Evolutionary conservation across 2,888 invertebrate genomes (phyloP).

Genomic region (Tenthredo mesomela): DNA sequence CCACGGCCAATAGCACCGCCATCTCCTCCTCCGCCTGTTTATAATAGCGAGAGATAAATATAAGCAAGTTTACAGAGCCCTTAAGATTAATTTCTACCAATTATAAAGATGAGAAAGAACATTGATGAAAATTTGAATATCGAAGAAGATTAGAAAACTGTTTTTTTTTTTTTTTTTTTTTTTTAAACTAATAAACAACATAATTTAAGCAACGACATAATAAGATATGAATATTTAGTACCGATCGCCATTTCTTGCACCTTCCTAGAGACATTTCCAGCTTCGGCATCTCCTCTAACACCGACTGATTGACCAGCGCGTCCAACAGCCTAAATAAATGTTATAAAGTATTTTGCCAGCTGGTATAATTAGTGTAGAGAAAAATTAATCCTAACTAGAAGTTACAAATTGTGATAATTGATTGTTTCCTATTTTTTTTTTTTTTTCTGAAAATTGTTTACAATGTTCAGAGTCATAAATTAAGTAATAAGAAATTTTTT

Average conservation of each 20-base stretch:
- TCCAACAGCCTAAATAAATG: slow-evolving; percentile 26
- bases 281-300: slow-evolving; percentile 26
- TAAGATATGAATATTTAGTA: slow-evolving; percentile 9
- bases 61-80: not conserved
- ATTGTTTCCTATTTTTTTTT: not conserved
- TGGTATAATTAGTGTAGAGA: not conserved
- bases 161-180: too few species aligned
- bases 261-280: not conserved
- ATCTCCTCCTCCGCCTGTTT: slow-evolving; percentile 71
- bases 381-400: not conserved
- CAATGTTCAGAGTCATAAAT: not conserved
- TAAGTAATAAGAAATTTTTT: not conserved
- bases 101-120: not conserved
- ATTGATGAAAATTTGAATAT: not conserved
- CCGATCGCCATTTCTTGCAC: slow-evolving; percentile 51
- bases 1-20: slow-evolving; percentile 78
- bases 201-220: not conserved
- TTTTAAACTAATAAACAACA: too few species aligned
- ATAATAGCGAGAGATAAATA: not conserved
- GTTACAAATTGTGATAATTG: not conserved
- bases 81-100: not conserved
- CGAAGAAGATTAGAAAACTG: not conserved
- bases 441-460: not conserved
- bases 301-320: not conserved
- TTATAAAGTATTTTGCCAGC: not conserved